phyloP scores from a whole-genome alignment of 35 echinoderm and acorn worm species.

The Antedon bifida region DNA sequence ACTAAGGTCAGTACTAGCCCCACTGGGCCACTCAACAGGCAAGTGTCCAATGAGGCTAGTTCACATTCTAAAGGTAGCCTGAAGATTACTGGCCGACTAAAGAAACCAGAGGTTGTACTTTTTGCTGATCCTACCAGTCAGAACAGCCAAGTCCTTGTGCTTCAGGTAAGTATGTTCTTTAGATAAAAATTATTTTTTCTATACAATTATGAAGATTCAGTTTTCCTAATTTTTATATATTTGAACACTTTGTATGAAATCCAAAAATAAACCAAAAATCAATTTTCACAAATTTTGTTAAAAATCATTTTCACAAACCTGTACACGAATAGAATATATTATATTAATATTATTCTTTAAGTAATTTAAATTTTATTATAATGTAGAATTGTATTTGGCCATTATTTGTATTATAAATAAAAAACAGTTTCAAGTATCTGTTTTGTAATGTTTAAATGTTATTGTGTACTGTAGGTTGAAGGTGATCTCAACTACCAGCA shows the following conservation, averaged over 20 bases:
- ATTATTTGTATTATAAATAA: too few species aligned
- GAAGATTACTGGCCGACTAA: slow-evolving; percentile 53
- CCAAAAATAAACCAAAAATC: too few species aligned
- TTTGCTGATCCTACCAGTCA: slow-evolving; percentile 95
- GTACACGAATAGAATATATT: too few species aligned
- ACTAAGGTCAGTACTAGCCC: slow-evolving; percentile 10
- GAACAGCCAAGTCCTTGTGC: slow-evolving; percentile 71
- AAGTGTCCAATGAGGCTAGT: not conserved
- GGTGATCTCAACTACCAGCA: slow-evolving; percentile 51
- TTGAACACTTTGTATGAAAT: too few species aligned
- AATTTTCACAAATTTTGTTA: too few species aligned
- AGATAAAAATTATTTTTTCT: not conserved
- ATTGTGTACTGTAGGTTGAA: slow-evolving; percentile 38
- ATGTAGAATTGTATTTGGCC: too few species aligned
- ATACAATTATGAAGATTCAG: not conserved
- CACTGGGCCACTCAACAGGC: not conserved
- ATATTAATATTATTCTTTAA: too few species aligned
- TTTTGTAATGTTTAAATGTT: not conserved
- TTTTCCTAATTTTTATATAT: too few species aligned
- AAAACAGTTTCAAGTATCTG: too few species aligned
- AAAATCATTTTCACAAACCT: too few species aligned
- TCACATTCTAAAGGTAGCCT: not conserved
- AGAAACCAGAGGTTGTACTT: slow-evolving; percentile 80
- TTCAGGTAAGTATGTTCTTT: slow-evolving; percentile 39
- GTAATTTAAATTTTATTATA: too few species aligned